Percentiles rank a stretch among this genome's conserved stretches.
These are phyloP conservation scores for Ferrisia virgata DNA, from an alignment of 2,888 invertebrate species.

Conservation along the genomic window DNA sequence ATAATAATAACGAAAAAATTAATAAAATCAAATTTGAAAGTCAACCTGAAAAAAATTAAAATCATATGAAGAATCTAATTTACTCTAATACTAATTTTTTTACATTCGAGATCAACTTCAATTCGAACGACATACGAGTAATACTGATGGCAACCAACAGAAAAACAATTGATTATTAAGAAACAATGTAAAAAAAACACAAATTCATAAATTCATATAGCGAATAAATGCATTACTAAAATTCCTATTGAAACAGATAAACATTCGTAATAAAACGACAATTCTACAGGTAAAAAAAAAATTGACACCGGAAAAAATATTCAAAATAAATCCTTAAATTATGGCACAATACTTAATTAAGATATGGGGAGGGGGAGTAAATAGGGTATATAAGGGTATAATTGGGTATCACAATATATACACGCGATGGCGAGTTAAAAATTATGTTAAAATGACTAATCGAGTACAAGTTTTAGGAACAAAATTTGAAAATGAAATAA, in stretches of 20 bases:
- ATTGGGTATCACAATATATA: background rate
- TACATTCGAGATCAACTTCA: constrained; percentile 20
- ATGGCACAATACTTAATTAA: background rate
- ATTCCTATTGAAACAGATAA: background rate
- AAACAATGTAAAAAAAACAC: background rate
- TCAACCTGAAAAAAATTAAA: background rate
- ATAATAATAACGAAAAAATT: background rate
- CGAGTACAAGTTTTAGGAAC: background rate
- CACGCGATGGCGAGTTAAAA: background rate
- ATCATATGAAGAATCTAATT: background rate
- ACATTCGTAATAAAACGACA: background rate
- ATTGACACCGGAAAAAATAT: background rate
- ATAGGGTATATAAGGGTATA: background rate
- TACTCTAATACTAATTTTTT: background rate
- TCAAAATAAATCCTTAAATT: background rate
- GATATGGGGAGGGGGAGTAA: background rate
- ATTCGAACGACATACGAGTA: background rate
- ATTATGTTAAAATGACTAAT: constrained; percentile 28
- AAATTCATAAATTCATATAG: background rate
- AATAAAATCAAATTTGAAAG: background rate
- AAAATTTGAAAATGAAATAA: background rate
- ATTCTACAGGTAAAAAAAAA: background rate
- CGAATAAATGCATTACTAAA: background rate
- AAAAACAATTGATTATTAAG: too few relatives aligned
- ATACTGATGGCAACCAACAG: constrained; percentile 16